Evolutionary conservation across 2,888 invertebrate species (phyloP), one percentile per base, ranked within the genome.

Genomic region (Argynnis bischoffii): DNA sequence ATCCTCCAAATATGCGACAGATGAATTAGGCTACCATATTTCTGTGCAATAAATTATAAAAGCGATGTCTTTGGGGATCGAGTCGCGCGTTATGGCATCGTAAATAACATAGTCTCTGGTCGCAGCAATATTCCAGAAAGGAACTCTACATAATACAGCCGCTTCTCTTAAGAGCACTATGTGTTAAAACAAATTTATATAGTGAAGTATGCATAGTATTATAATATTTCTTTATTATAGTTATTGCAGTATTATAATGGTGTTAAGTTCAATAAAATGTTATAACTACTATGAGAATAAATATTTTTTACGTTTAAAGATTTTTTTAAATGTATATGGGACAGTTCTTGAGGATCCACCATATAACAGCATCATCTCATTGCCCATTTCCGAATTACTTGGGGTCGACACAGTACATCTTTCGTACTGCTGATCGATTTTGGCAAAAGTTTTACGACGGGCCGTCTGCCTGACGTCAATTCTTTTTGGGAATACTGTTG

Each of bases 21-120:
- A 82, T 81, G 85, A 89, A 89, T 89, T 89, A 86, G 84, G 83
- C 80, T 76, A 80, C 81, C 82, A 87, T 87, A 89, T 88, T 88
- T 86, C 82, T 84, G 74, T 72, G 78, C 80, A 80, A 86, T 90
- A 89, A 88, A 86, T 90, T 88, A 86, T 85, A 84, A 84, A 85
- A 86, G 84, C 83, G 83, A 85, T 83, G 85, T 85, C 84, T 83
- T 83, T 80, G 69, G 81, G 83, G 82, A 81, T 81, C 79, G 86
- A 80, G 77, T 78, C 69, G 80, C 75, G 77, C 80, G 79, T 81
- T 82, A 83, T 81, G 79, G 79, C 76, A 68, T 79, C 79, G 79
- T 86, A 85, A 85, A 85, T 85, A 82, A 83, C 79, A 75, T 75
- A 77, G 75, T 71, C 69, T 74, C 75, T 76, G 72, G 71, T 68